phyloP scores from a whole-genome alignment of 2,797 vertebrate species.

The Phrynocephalus guinanensis region DNA sequence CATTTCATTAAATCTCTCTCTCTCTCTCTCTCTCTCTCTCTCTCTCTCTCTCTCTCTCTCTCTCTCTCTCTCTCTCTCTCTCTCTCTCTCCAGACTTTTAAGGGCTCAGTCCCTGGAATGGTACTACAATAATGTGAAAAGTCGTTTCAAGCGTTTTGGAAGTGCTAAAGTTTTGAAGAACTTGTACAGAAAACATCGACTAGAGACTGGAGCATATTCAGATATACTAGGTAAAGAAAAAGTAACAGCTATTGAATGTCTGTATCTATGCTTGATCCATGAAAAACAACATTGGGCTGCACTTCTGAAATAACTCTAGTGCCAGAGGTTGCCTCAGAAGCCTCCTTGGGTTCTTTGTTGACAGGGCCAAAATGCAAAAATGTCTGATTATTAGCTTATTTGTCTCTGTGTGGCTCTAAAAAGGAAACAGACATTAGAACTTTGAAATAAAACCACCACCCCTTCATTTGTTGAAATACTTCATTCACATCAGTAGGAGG shows the following conservation, averaged over 20 bases:
- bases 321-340: too few relatives aligned
- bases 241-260: not conserved
- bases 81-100: slow-evolving; percentile 79
- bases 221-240: slow-evolving; percentile 85
- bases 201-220: slow-evolving; percentile 86
- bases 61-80: slow-evolving; percentile 25
- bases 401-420: too few relatives aligned
- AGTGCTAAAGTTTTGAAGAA: slow-evolving; percentile 97
- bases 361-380: too few relatives aligned
- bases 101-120: slow-evolving; percentile 94
- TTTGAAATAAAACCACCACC: too few relatives aligned
- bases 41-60: slow-evolving; percentile 2
- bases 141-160: slow-evolving; percentile 95
- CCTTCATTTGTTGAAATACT: too few relatives aligned
- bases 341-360: too few relatives aligned
- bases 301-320: not conserved
- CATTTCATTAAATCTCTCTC: not conserved
- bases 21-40: slow-evolving; percentile 4
- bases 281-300: not conserved
- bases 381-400: too few relatives aligned
- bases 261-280: not conserved
- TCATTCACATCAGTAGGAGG: too few relatives aligned
- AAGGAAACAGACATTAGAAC: too few relatives aligned
- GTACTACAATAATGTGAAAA: slow-evolving; percentile 98
- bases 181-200: slow-evolving; percentile 91